These are phyloP conservation scores for Polia nebulosa DNA, from an alignment of 2,888 invertebrate species.

Conservation along the genomic window DNA sequence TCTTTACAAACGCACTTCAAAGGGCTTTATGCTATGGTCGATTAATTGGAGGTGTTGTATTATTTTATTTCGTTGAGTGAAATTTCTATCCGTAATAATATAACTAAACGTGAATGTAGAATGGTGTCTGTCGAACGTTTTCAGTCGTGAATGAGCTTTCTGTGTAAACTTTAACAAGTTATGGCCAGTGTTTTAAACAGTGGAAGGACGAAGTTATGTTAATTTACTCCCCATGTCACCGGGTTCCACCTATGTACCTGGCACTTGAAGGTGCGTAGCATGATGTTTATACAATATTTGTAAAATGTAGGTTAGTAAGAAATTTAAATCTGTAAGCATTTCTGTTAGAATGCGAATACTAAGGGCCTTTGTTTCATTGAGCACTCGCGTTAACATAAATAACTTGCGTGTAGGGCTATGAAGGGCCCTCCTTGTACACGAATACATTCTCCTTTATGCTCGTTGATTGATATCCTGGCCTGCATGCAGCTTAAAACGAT, in stretches of 20 bases:
- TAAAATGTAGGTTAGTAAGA: constrained; percentile 6
- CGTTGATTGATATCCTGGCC: constrained; percentile 60
- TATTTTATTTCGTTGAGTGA: constrained; percentile 73
- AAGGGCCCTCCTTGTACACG: constrained; percentile 75
- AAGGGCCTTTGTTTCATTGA: constrained; percentile 66
- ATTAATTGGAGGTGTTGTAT: constrained; percentile 75
- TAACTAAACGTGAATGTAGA: constrained; percentile 79
- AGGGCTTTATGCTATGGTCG: constrained; percentile 77
- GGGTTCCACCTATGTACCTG: constrained; percentile 88
- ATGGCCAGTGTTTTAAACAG: constrained; percentile 83
- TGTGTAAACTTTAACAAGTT: constrained; percentile 74
- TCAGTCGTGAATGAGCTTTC: constrained; percentile 66
- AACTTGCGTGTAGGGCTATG: constrained; percentile 74
- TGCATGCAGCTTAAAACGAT: constrained; percentile 41
- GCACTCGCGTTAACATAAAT: constrained; percentile 74
- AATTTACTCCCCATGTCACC: constrained; percentile 87
- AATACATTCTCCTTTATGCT: constrained; percentile 60
- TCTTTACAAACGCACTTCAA: constrained; percentile 65
- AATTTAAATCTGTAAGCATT: constrained; percentile 39
- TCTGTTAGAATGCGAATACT: constrained; percentile 48
- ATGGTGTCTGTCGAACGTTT: constrained; percentile 72
- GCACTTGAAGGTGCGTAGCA: constrained; percentile 85
- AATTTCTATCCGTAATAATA: constrained; percentile 67
- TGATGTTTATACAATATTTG: constrained; percentile 65
- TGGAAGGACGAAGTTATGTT: constrained; percentile 88